Percentiles rank a stretch among this genome's conserved stretches.
phyloP scores from a whole-genome alignment of 1,140 invertebrate genomes.

The Drosophila simulans region DNA sequence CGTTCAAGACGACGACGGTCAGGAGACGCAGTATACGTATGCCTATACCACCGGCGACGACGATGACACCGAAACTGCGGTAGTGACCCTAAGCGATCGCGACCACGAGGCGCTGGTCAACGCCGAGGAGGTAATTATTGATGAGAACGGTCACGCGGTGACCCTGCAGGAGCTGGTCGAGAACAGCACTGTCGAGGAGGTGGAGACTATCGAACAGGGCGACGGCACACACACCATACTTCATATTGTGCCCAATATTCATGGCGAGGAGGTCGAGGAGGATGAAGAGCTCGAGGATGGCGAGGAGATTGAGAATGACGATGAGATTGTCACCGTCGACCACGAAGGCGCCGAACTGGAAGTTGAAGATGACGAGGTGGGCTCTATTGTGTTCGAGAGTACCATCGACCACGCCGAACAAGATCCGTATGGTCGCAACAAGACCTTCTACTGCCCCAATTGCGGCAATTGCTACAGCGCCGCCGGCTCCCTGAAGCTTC shows the following conservation, averaged over 20 bases:
- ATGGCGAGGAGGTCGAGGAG: constrained; percentile 28
- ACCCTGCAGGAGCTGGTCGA: constrained; percentile 77
- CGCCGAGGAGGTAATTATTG: constrained; percentile 77
- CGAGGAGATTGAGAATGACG: constrained; percentile 35
- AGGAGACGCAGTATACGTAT: constrained; percentile 69
- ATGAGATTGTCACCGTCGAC: constrained; percentile 60
- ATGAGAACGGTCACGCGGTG: constrained; percentile 78
- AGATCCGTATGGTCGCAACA: constrained; percentile 60
- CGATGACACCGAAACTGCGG: constrained; percentile 69
- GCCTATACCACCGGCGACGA: constrained; percentile 68
- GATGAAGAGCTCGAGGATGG: constrained; percentile 30
- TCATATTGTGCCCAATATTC: constrained; percentile 69
- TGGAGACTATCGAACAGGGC: constrained; percentile 75
- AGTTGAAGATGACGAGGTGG: constrained; percentile 60
- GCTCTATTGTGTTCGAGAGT: constrained; percentile 59
- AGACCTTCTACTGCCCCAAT: constrained; percentile 82
- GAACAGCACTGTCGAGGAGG: constrained; percentile 76
- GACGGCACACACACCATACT: constrained; percentile 82
- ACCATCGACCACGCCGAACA: constrained; percentile 64
- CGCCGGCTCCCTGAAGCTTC: constrained; percentile 78
- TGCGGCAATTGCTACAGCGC: constrained; percentile 83
- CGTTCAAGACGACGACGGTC: constrained; percentile 26
- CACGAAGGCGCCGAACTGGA: constrained; percentile 53
- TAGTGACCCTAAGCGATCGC: constrained; percentile 62
- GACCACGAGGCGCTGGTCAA: constrained; percentile 64